Percentiles rank a stretch among this genome's conserved stretches.
Evolutionary conservation across 2,888 invertebrate species (phyloP).

Genomic region (Chaetogeoica ovagalla): DNA sequence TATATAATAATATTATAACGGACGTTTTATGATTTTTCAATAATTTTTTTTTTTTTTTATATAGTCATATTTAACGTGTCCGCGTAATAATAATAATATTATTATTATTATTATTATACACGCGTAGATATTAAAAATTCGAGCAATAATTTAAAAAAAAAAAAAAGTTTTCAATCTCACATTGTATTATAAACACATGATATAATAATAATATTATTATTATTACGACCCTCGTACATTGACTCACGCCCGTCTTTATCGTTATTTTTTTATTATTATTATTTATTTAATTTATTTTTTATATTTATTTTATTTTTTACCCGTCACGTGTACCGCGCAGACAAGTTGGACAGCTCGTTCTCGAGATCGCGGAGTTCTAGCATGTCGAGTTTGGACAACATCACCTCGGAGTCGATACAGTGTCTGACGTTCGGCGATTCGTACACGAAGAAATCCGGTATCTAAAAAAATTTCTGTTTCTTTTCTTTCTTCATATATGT

Average conservation of each 20-base stretch:
- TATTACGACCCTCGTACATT: neutral
- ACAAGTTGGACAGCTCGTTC: slow-evolving; percentile 95
- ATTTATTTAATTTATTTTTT: neutral
- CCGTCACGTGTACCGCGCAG: slow-evolving; percentile 61
- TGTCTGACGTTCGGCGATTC: slow-evolving; percentile 95
- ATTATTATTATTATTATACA: no score
- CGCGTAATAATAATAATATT: no score
- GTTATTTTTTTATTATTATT: slow-evolving; percentile 11
- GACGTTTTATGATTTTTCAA: neutral
- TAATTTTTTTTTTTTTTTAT: no score
- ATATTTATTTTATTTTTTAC: neutral
- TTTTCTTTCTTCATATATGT: slow-evolving; percentile 2
- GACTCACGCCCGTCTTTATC: slow-evolving; percentile 45
- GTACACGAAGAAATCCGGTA: slow-evolving; percentile 89
- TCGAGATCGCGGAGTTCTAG: slow-evolving; percentile 95
- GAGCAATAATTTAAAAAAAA: neutral
- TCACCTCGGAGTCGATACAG: slow-evolving; percentile 92
- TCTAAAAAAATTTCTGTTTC: slow-evolving; percentile 5
- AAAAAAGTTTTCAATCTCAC: slow-evolving; percentile 20
- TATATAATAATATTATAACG: slow-evolving; percentile 8
- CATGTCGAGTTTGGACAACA: slow-evolving; percentile 97
- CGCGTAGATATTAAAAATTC: neutral
- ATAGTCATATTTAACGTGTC: neutral
- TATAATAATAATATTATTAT: no score
- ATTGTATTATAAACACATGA: neutral